A percentile compares a stretch with the other conserved stretches of the same genome.
Conservation (phyloP, 1,140 invertebrate genomes). For the Diprion similis region DNA sequence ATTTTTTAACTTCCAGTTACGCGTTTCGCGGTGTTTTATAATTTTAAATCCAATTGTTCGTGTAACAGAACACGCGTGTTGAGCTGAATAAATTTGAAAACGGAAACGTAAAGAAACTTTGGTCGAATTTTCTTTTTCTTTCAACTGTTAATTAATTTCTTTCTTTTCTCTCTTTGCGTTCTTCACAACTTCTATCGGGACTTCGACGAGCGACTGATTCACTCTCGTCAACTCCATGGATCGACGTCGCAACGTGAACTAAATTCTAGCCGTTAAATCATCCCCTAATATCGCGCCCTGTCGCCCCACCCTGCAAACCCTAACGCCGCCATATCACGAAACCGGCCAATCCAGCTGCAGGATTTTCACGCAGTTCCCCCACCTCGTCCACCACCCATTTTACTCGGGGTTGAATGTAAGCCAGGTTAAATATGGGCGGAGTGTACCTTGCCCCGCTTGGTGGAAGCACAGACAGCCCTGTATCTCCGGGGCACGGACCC, state of each 20-base stretch:
- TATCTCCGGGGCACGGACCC: no score
- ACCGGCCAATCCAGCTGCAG: constrained; percentile 51
- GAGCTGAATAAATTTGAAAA: background rate
- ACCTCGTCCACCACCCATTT: constrained; percentile 34
- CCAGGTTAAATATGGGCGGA: constrained; percentile 49
- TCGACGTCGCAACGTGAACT: constrained; percentile 58
- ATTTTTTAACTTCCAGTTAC: no score
- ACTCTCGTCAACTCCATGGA: background rate
- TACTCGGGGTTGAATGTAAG: constrained; percentile 55
- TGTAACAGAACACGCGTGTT: no score
- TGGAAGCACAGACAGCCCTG: no score
- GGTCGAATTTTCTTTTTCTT: background rate
- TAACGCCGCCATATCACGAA: constrained; percentile 61
- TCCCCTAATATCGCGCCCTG: constrained; percentile 56
- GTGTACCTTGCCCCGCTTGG: constrained; percentile 50
- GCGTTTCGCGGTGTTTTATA: no score
- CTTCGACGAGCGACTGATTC: no score
- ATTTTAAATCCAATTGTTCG: no score
- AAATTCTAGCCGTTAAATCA: constrained; percentile 51
- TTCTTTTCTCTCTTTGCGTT: no score
- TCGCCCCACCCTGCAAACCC: constrained; percentile 46
- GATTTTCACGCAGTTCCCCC: constrained; percentile 52
- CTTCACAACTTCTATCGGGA: no score
- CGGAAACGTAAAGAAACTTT: background rate
- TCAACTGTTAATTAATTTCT: background rate